A percentile compares a stretch with the other conserved stretches of the same genome.
Evolutionary conservation across 2,797 vertebrate genomes (phyloP).

Genomic region (Enteromius afrohamiltoni): DNA sequence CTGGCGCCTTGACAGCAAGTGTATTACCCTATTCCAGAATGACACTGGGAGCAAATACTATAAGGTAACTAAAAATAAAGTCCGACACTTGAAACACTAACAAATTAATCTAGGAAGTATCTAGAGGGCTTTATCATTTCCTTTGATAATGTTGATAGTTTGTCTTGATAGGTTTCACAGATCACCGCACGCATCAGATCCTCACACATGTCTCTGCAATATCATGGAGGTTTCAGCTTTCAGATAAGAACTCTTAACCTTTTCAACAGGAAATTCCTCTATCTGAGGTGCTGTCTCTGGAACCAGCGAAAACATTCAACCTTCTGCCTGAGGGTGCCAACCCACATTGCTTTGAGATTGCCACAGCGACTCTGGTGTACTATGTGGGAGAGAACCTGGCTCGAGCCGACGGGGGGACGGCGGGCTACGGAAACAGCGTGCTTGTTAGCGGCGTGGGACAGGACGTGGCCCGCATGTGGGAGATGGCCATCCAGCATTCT

Average conservation of each 20-base stretch:
- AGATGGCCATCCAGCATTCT: slow-evolving; percentile 94
- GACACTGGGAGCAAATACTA: slow-evolving; percentile 97
- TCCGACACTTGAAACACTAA: neutral
- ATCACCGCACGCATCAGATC: slow-evolving; percentile 19
- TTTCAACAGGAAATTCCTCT: slow-evolving; percentile 90
- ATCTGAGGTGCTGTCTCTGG: slow-evolving; percentile 93
- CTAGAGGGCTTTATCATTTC: neutral
- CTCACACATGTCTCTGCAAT: slow-evolving; percentile 16
- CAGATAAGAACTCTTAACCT: slow-evolving; percentile 19
- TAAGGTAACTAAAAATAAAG: slow-evolving; percentile 79
- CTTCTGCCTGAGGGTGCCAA: slow-evolving; percentile 85
- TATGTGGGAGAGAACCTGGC: slow-evolving; percentile 91
- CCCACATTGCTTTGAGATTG: slow-evolving; percentile 94
- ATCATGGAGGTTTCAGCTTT: slow-evolving; percentile 29
- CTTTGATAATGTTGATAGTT: slow-evolving; percentile 20
- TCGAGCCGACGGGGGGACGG: slow-evolving; percentile 66
- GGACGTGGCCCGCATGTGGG: slow-evolving; percentile 94
- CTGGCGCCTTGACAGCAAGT: slow-evolving; percentile 97
- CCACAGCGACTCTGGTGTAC: slow-evolving; percentile 87
- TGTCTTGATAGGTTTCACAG: slow-evolving; percentile 8
- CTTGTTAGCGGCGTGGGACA: slow-evolving; percentile 86
- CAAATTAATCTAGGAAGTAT: neutral
- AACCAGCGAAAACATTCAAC: slow-evolving; percentile 85
- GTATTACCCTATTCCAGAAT: slow-evolving; percentile 95
- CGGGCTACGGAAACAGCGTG: slow-evolving; percentile 73